Conservation (phyloP, 1,140 invertebrate genomes). For the Drusus annulatus region DNA sequence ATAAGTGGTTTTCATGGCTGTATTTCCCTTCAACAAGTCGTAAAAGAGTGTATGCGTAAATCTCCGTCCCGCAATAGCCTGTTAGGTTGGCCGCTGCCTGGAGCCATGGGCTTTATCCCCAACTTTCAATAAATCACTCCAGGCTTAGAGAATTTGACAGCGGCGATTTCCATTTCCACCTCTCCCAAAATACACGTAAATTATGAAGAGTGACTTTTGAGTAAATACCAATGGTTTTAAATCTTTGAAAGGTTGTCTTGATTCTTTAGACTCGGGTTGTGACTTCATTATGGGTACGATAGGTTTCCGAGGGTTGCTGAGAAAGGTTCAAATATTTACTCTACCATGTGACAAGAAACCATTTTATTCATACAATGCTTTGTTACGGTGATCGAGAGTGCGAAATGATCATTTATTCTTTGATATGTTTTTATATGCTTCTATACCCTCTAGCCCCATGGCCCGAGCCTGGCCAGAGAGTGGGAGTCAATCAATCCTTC, state of each 20-base stretch:
- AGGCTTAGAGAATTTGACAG: neutral
- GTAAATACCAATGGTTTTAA: neutral
- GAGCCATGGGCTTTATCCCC: neutral
- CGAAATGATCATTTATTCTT: slow-evolving; percentile 19
- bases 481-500: slow-evolving; percentile 26
- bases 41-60: neutral
- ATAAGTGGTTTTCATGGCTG: neutral
- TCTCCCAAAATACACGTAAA: neutral
- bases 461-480: neutral
- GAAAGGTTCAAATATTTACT: slow-evolving; percentile 31
- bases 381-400: slow-evolving; percentile 19
- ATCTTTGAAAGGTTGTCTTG: neutral
- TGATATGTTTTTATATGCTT: slow-evolving; percentile 4
- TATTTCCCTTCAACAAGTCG: slow-evolving; percentile 31
- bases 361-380: slow-evolving; percentile 18
- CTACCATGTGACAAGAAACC: slow-evolving; percentile 15
- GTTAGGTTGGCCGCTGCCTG: too few species aligned
- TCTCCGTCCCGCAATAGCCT: too few species aligned
- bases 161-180: neutral
- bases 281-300: slow-evolving; percentile 9
- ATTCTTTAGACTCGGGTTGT: neutral
- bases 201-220: slow-evolving; percentile 8
- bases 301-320: slow-evolving; percentile 10
- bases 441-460: too few species aligned
- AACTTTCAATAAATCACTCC: neutral